Base-by-base conservation (phyloP, 1,140 invertebrate genomes). In the Zophobas atratus region DNA sequence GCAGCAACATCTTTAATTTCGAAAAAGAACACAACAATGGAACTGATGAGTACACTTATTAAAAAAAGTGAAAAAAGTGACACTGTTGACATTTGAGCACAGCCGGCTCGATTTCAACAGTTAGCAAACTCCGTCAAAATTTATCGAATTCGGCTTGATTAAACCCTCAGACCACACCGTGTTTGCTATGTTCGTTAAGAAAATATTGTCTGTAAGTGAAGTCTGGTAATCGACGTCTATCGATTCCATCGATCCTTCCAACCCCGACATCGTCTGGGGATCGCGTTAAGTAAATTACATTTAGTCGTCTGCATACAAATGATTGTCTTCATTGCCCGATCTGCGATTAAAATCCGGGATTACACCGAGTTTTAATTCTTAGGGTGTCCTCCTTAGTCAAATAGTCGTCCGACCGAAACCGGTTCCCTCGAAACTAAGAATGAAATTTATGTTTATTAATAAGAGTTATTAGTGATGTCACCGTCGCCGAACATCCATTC, bases 371-470 rank as follows among this genome's bases (percentile, higher is more conserved):
- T 20, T 20, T 20, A 20, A 20, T 20, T 20, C 20, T 20, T 20
- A 20, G 20, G 20, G 20, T 20, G 20, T 20, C 20, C 20, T 20
- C 20, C 20, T 20, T 20, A 20, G 20, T 20, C 20, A 20, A 20
- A 20, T 20, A 20, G 20, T 20, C 20, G 20, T 20, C 20, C 20
- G 20, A 67, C 49, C 6, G n/a, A 33, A 46, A 67, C 60, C 20
- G 39, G 60, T 67, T 67, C 32, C 43, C 3, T 67, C 2, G 32
- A 67, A 67, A 67, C 6, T 38, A 38, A 63, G 35, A 57, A 57
- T 57, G 3, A 57, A 63, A 63, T 39, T 63, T 39, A 6, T 63
- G 6, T 63, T 39, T 41, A 38, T 41, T 63, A 56, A 56, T 56
- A 6, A 36, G 6, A 33, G 5, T 39, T 38, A 63, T 63, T 39